Percentiles rank a stretch among this genome's conserved stretches.
Evolutionary conservation across 2,888 invertebrate species (phyloP).

Genomic region (Dryococelus australis): DNA sequence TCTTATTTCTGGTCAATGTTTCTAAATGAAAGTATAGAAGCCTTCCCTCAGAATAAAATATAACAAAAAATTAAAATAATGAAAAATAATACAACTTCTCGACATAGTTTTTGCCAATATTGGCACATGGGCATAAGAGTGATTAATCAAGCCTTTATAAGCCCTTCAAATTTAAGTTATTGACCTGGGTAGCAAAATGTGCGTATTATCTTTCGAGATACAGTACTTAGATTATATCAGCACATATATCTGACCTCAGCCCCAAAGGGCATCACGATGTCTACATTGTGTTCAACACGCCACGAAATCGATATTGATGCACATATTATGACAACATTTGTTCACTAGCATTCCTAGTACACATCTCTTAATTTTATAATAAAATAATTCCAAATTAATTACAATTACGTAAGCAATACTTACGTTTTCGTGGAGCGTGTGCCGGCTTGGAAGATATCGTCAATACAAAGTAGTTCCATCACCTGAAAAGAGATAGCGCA

Average conservation of each 20-base stretch:
- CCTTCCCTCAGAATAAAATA: not conserved
- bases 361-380: not conserved
- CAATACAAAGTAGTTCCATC: not conserved
- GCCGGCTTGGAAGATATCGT: not conserved
- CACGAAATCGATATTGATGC: not conserved
- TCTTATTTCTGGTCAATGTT: not conserved
- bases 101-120: not conserved
- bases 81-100: not conserved
- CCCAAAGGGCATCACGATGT: not conserved
- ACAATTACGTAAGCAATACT: not conserved
- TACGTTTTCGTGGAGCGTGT: not conserved
- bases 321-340: not conserved
- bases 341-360: not conserved
- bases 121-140: not conserved
- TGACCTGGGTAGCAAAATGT: not conserved
- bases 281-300: not conserved
- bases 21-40: not conserved
- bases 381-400: not conserved
- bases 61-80: not conserved
- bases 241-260: not conserved
- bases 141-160: not conserved
- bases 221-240: not conserved
- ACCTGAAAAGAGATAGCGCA: not conserved
- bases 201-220: not conserved
- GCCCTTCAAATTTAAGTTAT: not conserved